Evolutionary conservation across 2,797 vertebrate species (phyloP).

Genomic region (Periparus ater): DNA sequence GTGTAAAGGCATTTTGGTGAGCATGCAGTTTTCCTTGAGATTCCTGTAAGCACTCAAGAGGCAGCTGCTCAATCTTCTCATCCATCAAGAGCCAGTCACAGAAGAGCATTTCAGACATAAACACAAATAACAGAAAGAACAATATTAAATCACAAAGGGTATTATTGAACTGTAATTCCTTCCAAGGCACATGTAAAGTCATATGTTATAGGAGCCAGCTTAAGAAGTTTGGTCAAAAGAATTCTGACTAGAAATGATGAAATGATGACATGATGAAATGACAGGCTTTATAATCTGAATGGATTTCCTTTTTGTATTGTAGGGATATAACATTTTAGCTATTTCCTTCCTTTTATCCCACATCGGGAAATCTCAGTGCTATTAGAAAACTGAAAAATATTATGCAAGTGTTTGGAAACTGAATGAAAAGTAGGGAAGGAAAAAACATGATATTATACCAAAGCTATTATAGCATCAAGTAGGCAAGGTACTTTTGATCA

Average conservation of each 20-base stretch:
- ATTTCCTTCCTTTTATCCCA: neutral
- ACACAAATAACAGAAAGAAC: constrained; percentile 57
- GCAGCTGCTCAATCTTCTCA: constrained; percentile 34
- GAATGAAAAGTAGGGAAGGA: constrained; percentile 13
- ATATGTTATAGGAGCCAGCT: constrained; percentile 27
- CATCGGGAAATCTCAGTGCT: constrained; percentile 43
- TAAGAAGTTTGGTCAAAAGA: constrained; percentile 46
- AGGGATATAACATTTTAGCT: constrained; percentile 32
- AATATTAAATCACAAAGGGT: constrained; percentile 47
- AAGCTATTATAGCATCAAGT: constrained; percentile 25
- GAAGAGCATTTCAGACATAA: constrained; percentile 57
- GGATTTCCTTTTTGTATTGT: constrained; percentile 37
- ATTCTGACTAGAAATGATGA: constrained; percentile 47
- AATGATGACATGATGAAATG: constrained; percentile 59
- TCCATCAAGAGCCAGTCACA: constrained; percentile 25
- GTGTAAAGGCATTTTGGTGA: constrained; percentile 47
- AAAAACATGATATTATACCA: constrained; percentile 1
- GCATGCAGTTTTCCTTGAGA: constrained; percentile 41
- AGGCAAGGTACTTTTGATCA: constrained; percentile 29
- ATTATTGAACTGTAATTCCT: constrained; percentile 52
- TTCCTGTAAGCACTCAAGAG: constrained; percentile 36
- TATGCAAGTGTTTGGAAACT: constrained; percentile 47
- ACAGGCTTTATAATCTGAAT: constrained; percentile 59
- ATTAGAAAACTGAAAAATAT: constrained; percentile 49
- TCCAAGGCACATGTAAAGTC: constrained; percentile 26